Base-by-base conservation (phyloP, 2,113 vertebrate genomes). In the Corynorhinus townsendii region DNA sequence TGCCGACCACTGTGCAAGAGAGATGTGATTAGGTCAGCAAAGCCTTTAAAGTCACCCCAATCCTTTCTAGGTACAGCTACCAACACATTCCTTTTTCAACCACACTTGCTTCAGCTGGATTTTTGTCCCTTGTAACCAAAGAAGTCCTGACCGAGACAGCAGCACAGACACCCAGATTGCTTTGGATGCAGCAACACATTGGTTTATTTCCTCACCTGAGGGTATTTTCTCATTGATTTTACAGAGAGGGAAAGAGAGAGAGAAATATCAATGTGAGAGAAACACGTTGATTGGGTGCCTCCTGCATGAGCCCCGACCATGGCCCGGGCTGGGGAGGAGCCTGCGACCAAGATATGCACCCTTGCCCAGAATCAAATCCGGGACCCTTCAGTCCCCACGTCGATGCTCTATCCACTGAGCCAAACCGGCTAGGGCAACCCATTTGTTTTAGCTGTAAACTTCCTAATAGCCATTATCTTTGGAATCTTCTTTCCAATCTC, bases 111-210 rank as follows among this genome's bases (percentile, higher is more conserved):
- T 96, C 62, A 72, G 40, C 47, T 85, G 68, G 54, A 30, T 69
- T 92, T 86, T 54, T 90, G 93, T 87, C 86, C 64, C 64, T 79
- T 40, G 24, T 38, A 94, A 91, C 56, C 35, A 91, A 94, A 89
- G 33, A 86, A 56, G 10, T 52, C 71, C 47, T 76, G 35, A 73
- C n/a, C 5, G 33, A 33, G 4, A 52, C 17, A 69, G 64, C 17
- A 43, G 35, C 10, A 30, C 0, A 7, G 49, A 75, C 0, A 49
- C 3, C 22, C 4, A 1, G 28, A 45, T 35, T 52, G 22, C 72
- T 92, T n/a, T 5, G 7, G 40, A 12, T 77, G 24, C 72, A 84
- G 79, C 9, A 52, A 1, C 14, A 33, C 7, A 11, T 33, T 45
- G 33, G 40, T 45, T 59, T 62, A 62, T 62, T 62, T 62, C 59